Percentiles rank a stretch among this genome's conserved stretches.
phyloP scores from a whole-genome alignment of 2,113 vertebrate genomes.

The Vicugna pacos region DNA sequence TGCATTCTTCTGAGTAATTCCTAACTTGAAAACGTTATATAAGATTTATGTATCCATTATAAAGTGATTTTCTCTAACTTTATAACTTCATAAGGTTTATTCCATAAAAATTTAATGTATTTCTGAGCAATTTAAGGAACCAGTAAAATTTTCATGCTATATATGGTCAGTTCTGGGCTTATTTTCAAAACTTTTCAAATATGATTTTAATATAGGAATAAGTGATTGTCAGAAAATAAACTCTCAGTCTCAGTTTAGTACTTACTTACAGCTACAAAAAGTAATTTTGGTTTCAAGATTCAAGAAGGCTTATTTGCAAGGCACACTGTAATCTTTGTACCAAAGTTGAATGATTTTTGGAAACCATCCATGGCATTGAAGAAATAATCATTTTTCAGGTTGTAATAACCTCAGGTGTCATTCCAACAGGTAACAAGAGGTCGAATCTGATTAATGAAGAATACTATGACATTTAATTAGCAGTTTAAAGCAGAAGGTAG shows the following conservation, averaged over 20 bases:
- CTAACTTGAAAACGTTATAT: background rate
- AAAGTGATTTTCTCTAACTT: conserved; percentile 12
- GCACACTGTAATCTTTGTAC: background rate
- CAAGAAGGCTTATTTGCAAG: background rate
- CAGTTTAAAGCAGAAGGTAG: background rate
- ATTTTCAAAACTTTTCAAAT: conserved; percentile 26
- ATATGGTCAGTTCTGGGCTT: background rate
- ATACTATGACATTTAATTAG: background rate
- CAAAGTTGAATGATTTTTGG: background rate
- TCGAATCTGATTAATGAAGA: background rate
- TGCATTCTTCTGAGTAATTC: conserved; percentile 12
- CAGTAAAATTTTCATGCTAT: background rate
- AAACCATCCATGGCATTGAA: background rate
- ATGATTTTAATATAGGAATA: background rate
- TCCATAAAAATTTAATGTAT: background rate
- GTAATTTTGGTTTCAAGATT: background rate
- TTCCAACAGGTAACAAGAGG: background rate
- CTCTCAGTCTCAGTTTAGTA: background rate
- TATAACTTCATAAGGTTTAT: background rate
- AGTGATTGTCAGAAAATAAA: background rate
- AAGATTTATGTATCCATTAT: background rate
- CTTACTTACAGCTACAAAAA: background rate
- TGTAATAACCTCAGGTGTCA: background rate
- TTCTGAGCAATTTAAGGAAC: background rate
- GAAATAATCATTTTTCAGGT: background rate